phyloP scores from a whole-genome alignment of 2,113 vertebrate species.

The Trichechus manatus region DNA sequence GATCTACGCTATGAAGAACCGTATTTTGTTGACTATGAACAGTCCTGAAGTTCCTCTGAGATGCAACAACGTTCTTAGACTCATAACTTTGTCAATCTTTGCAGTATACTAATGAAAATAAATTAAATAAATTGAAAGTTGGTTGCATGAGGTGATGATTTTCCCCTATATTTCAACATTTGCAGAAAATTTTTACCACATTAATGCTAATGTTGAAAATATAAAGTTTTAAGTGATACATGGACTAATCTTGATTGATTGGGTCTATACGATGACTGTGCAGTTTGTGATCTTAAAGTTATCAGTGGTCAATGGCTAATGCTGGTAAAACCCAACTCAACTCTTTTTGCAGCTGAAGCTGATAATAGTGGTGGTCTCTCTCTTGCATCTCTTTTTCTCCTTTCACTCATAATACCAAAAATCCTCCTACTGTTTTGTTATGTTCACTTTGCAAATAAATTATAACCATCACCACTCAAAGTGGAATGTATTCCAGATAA shows the following conservation, averaged over 20 bases:
- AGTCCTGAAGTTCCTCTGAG: not conserved
- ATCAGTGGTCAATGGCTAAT: not conserved
- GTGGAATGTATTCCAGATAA: not conserved
- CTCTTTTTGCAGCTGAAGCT: not conserved
- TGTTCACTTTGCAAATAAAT: slow-evolving; percentile 1
- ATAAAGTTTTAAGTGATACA: not conserved
- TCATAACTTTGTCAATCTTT: not conserved
- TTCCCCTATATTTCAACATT: not conserved
- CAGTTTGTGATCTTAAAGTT: not conserved
- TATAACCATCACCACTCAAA: not conserved
- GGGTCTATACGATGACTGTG: not conserved
- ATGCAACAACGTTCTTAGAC: not conserved
- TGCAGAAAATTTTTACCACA: not conserved
- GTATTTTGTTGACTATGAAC: not conserved
- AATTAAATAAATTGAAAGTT: not conserved
- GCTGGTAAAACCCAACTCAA: not conserved
- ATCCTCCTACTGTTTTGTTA: not conserved
- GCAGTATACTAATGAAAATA: not conserved
- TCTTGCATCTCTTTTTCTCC: not conserved
- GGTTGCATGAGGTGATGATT: not conserved
- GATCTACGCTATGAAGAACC: not conserved
- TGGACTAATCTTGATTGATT: not conserved
- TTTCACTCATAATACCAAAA: slow-evolving; percentile 14
- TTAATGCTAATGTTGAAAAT: not conserved
- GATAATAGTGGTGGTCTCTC: not conserved